Evolutionary conservation across 1,140 invertebrate genomes (phyloP), one percentile per base, ranked within the genome.

Genomic region (Aradophagus sp.): DNA sequence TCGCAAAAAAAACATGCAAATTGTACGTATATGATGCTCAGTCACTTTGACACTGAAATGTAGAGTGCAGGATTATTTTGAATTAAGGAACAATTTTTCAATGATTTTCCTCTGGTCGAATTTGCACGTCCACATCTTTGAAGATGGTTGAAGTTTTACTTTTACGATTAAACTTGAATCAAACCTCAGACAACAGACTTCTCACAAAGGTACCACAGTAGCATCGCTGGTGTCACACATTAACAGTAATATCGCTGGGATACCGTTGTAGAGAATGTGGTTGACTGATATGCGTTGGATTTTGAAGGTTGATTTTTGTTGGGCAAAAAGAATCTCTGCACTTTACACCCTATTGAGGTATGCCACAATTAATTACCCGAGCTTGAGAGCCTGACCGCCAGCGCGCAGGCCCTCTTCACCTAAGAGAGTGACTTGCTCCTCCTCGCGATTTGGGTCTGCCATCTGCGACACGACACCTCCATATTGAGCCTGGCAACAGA

Each of bases 381-480:
- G 88, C 88, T 97, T 97, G 85, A 97, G 92, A 86, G 94, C 93
- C 88, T 96, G 95, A 85, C 95, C 95, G 85, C 94, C 93, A 81
- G 94, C 91, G 84, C 94, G 91, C 75, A 95, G 90, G 80, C 93
- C 94, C 87, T 98, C 96, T 88, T 97, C 96, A 81, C 95, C 95
- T 78, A 98, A 90, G 77, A 98, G 90, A 77, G 94, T 95, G 74
- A 96, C 93, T 87, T 94, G 94, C 86, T 98, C 96, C 87, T 98
- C 96, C 85, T 95, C 93, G 78, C 93, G 91, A 84, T 93, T 92
- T 84, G 93, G 92, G 86, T 95, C 93, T 86, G 93, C 93, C 93
- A 95, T 95, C 93, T 95, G 92, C 87, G 88, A 86, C 86, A 85
- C 82, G 84, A 87, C 85, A 85, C 83, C 86, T 85, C 86, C 86